Conservation (phyloP, 2,113 vertebrate species). For the Brienomyrus longianalis region DNA sequence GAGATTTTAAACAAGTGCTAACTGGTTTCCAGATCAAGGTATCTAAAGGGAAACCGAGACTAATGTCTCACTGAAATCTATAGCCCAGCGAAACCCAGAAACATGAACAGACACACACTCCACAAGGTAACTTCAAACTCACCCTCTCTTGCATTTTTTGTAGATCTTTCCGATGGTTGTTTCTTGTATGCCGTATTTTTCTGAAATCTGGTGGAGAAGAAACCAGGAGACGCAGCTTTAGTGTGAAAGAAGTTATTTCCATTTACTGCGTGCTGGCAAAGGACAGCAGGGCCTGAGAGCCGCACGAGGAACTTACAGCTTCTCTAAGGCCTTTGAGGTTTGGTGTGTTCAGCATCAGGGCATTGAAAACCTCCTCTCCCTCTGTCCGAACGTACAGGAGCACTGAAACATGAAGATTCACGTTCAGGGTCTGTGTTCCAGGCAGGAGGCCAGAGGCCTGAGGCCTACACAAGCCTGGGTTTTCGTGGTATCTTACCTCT, state of each 20-base stretch:
- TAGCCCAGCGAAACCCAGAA: not conserved
- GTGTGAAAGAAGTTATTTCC: not conserved
- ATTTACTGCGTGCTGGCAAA: not conserved
- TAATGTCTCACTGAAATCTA: not conserved
- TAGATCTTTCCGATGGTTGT: constrained; percentile 93
- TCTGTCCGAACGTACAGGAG: constrained; percentile 82
- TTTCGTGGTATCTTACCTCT: constrained; percentile 64
- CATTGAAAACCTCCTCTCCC: constrained; percentile 87
- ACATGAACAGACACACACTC: not conserved
- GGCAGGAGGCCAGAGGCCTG: too few relatives aligned
- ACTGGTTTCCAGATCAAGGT: not conserved
- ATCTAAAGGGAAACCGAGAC: constrained; percentile 7
- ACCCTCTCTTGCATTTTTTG: constrained; percentile 99
- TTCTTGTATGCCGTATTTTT: constrained; percentile 89
- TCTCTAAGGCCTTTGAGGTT: constrained; percentile 81
- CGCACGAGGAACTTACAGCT: constrained; percentile 66
- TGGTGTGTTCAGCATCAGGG: constrained; percentile 88
- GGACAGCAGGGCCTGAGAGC: not conserved
- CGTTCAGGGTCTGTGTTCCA: not conserved
- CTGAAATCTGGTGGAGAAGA: constrained; percentile 74
- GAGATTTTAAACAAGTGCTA: constrained; percentile 26
- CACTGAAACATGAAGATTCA: constrained; percentile 57
- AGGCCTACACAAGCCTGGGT: not conserved
- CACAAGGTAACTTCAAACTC: constrained; percentile 45
- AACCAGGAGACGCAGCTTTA: constrained; percentile 19